Evolutionary conservation across 2,888 invertebrate species (phyloP), one percentile per base, ranked within the genome.

Genomic region (Pollenia labialis): DNA sequence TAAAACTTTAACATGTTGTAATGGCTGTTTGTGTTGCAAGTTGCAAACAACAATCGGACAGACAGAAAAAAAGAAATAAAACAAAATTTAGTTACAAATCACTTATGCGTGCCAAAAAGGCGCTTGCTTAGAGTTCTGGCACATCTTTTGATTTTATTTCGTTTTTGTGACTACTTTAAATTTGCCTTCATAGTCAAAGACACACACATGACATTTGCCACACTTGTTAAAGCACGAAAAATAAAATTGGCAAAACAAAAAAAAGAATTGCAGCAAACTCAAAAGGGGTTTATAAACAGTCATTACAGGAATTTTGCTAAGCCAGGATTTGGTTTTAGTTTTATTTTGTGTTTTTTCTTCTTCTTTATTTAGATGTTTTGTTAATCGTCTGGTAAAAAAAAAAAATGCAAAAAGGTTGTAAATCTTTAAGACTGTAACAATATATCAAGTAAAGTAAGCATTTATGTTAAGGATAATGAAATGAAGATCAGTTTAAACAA

Each of bases 31-130:
- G 16, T 71, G 44, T 66, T 74, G 56, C n/a, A 52, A 52, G 58
- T 50, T 58, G 81, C 74, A 62, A 66, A 18, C 40, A 68, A 8
- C 54, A 68, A 44, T 48, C 32, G 32, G 32, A 32, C 32, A 42
- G 72, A 68, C 60, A 71, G 11, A 62, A 72, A 86, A 56, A 66
- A 87, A 87, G 81, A 87, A 87, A 87, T 81, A 81, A 81, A 84
- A 83, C 86, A 81, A 87, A 87, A 87, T 81, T 87, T 87, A 84
- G 86, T 84, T 87, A 87, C 86, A 87, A 87, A 87, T 87, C 86
- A 87, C 86, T 84, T 87, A 87, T 87, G 86, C 86, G 83, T 87
- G 83, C 86, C 86, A 84, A 87, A 87, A 84, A 84, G 86, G 86
- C 86, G 83, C 86, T 84, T 81, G 58, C 54, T 68, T 46, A 56